Base-by-base conservation (phyloP, 2,797 vertebrate species). In the Kryptopterus vitreolus region DNA sequence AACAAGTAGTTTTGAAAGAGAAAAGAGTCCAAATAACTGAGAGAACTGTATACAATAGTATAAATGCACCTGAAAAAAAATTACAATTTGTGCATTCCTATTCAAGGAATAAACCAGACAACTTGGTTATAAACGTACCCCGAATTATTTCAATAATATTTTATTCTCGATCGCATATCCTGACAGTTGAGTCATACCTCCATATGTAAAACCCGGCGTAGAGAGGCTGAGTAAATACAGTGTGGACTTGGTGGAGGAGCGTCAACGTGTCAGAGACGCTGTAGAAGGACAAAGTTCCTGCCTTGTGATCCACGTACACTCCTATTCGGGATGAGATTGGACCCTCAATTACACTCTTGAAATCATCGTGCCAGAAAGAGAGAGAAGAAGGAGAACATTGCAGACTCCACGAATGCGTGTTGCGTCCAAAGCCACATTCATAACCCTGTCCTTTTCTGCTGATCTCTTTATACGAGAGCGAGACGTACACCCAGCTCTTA, bases 401-500 rank as follows among this genome's bases (percentile, higher is more conserved):
- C 48, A 71, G 11, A 53, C 69, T 71, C 69, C 69, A 71, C 11
- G 69, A 71, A 48, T 71, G 69, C n/a, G 11, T 71, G 50, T 71
- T 71, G 2, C 50, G 20, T 71, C 69, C 69, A n/a, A 71, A 71
- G 18, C 50, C 50, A 53, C 69, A 55, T 5, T 53, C 50, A 38
- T 22, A 1, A 38, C 20, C 33, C 33, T 11, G 9, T 11, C 62
- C 62, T 65, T 65, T 65, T 8, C 50, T 71, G 29, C 69, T 15
- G 5, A 71, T n/a, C 29, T 55, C 55, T 76, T 78, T 74, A 71
- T 50, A 71, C 1, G 81, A 71, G 18, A 82, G 68, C 13, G 81
- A 71, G 35, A 82, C 29, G 46, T 13, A 11, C 20, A 74, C 69
- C 4, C n/a, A 69, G 4, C 4, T 26, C 4, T 57, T 50, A 35